Base-by-base conservation (phyloP, 37 sponge, comb jelly and placozoan genomes). In the Chondrilla cf. caribensis region DNA sequence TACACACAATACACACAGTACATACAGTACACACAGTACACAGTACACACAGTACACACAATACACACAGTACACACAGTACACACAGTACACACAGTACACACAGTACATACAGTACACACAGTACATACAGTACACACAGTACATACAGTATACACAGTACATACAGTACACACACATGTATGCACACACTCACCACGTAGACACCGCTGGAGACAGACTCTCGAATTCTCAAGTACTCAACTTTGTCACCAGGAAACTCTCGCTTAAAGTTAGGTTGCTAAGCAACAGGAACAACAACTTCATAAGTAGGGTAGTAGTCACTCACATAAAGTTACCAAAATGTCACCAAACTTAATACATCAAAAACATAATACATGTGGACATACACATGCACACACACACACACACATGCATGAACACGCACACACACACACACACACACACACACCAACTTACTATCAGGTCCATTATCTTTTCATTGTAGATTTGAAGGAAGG, bases 401-500 rank as follows among this genome's bases (percentile, higher is more conserved):
- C 64, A 39, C 81, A 80, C 81, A 24, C 28, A 21, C 39, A n/a
- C 38, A 2, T 31, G 18, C 44, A 62, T 22, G 15, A 8, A 62
- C 64, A 62, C 29, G 6, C 64, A 62, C 28, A 80, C 41, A 60
- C n/a, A 24, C 40, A 28, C 40, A 19, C 40, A 37, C 40, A 25
- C 81, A 58, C 60, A 21, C 28, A 9, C 40, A 3, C 38, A 2
- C 31, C 0, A 28, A 66, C 88, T 35, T 80, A 94, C 94, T 77
- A 95, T 70, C 9, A 96, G 71, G 81, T 96, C 96, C 38, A 82
- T 85, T 15, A 96, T 54, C 79, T 86, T 87, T 37, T 96, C 96
- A 86, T 96, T 96, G 87, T 96, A 96, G 39, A 96, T 90, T 58
- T 96, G 86, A 41, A 96, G 78, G 40, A 86, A 96, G 8, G 93